These are phyloP conservation scores for Athalia circularis DNA, from an alignment of 2,888 invertebrate genomes.

Conservation along the genomic window DNA sequence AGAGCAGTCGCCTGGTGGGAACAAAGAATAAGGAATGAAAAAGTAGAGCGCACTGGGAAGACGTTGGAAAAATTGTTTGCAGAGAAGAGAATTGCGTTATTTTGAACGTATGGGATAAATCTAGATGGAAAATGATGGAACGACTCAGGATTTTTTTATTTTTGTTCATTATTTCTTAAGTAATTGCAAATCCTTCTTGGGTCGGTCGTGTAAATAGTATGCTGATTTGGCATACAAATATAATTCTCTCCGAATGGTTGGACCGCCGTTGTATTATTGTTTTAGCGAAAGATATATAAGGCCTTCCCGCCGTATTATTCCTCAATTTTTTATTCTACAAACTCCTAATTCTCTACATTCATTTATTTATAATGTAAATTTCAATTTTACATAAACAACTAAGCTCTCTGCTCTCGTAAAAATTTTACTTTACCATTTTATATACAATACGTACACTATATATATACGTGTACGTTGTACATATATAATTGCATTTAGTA, in stretches of 20 bases:
- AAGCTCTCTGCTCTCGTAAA: background rate
- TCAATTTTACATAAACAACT: background rate
- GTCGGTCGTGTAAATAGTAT: background rate
- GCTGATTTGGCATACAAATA: conserved; percentile 7
- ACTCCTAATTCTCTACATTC: background rate
- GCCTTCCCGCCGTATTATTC: background rate
- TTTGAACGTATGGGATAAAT: conserved; percentile 13
- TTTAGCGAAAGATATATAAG: background rate
- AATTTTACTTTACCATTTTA: too few species aligned
- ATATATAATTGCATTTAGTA: too few species aligned
- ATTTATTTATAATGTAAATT: conserved; percentile 8
- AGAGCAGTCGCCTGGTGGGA: background rate
- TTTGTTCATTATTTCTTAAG: conserved; percentile 4
- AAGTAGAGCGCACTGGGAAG: background rate
- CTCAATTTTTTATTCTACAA: background rate
- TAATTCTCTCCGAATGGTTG: background rate
- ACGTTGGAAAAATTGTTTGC: background rate
- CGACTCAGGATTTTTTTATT: background rate
- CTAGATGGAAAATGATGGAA: conserved; percentile 12
- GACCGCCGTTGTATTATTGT: conserved; percentile 7
- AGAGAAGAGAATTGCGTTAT: background rate
- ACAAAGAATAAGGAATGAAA: background rate
- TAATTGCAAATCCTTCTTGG: background rate
- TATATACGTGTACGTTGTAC: too few species aligned
- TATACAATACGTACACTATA: too few species aligned